Conservation (phyloP, 2,797 vertebrate genomes). For the Sandelia bainsii region DNA sequence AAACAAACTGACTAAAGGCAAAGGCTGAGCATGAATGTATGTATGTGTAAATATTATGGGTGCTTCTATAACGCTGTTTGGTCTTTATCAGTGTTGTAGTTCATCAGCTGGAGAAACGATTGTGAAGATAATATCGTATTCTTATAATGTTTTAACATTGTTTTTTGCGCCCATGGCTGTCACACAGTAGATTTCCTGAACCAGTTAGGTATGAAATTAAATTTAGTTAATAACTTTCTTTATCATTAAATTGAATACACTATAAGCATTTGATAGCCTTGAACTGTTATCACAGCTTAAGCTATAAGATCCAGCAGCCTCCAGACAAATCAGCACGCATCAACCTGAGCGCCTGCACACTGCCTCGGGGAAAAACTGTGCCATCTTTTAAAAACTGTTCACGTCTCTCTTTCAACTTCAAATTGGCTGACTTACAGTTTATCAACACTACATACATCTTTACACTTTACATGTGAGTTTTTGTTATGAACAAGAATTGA, state of each 20-base stretch:
- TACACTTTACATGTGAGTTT: neutral
- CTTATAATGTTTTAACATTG: conserved; percentile 36
- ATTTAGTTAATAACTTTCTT: conserved; percentile 65
- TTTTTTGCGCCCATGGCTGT: conserved; percentile 33
- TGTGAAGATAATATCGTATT: conserved; percentile 31
- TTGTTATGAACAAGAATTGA: conserved; percentile 14
- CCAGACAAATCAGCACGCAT: conserved; percentile 58
- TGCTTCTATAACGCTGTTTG: neutral
- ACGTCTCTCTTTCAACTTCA: conserved; percentile 32
- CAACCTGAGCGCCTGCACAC: conserved; percentile 35
- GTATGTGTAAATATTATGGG: neutral
- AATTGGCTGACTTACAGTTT: conserved; percentile 19
- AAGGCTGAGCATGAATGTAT: neutral
- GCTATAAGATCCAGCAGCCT: conserved; percentile 57
- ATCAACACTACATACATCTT: neutral
- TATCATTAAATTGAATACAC: conserved; percentile 57
- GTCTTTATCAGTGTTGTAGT: conserved; percentile 16
- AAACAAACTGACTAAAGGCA: neutral
- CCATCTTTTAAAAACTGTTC: conserved; percentile 39
- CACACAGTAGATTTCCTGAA: conserved; percentile 51
- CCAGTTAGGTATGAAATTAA: conserved; percentile 70
- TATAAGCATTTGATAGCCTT: conserved; percentile 50
- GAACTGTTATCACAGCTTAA: conserved; percentile 64
- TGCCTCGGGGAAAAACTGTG: conserved; percentile 46
- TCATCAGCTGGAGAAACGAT: conserved; percentile 26